Conservation (phyloP, 2,888 invertebrate genomes). For the Oligia fasciuncula region DNA sequence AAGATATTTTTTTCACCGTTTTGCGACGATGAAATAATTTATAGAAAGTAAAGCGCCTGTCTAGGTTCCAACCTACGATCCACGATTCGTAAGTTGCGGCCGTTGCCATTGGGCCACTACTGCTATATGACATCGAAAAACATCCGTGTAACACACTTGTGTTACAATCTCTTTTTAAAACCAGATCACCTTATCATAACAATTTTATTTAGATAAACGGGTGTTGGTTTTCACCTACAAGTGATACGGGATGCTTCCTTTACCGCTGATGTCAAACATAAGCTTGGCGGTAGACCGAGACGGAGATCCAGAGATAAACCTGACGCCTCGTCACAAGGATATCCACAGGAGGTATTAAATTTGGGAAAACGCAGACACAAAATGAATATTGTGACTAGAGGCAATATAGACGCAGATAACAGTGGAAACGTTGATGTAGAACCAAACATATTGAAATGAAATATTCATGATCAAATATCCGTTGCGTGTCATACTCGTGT, state of each 20-base stretch:
- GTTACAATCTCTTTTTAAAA: background rate
- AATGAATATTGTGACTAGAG: constrained; percentile 22
- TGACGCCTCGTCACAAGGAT: constrained; percentile 26
- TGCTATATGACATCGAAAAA: background rate
- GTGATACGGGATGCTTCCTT: constrained; percentile 3
- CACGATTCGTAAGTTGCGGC: background rate
- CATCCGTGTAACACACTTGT: background rate
- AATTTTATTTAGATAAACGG: background rate
- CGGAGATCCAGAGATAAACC: constrained; percentile 51
- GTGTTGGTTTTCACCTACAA: background rate
- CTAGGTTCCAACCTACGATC: background rate
- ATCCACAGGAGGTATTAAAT: constrained; percentile 45
- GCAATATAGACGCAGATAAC: constrained; percentile 16
- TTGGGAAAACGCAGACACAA: constrained; percentile 11
- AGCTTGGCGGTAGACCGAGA: constrained; percentile 41
- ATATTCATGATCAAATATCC: constrained; percentile 51
- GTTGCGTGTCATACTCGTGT: constrained; percentile 54
- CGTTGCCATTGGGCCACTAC: background rate
- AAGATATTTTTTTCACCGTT: background rate
- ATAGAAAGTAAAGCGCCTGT: background rate
- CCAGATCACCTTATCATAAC: background rate
- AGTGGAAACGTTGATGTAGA: constrained; percentile 34
- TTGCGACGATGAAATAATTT: background rate
- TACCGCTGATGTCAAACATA: constrained; percentile 20
- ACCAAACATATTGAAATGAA: constrained; percentile 34